These are phyloP conservation scores for Chirona hameri DNA, from an alignment of 2,888 invertebrate genomes.

Conservation along the genomic window DNA sequence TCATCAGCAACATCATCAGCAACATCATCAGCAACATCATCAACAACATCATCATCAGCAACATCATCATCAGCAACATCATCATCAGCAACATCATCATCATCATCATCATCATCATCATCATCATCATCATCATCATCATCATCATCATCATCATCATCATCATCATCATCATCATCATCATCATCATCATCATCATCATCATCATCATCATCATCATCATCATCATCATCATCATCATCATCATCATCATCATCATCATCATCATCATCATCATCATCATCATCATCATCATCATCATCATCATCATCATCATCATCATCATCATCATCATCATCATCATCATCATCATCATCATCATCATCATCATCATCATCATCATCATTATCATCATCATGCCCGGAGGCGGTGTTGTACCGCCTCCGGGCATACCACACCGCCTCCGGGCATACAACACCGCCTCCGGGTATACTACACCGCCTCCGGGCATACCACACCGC, in stretches of 20 bases:
- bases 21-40: too few relatives aligned
- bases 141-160: constrained; percentile 22
- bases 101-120: too few relatives aligned
- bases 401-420: background rate
- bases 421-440: too few relatives aligned
- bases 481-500: too few relatives aligned
- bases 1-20: too few relatives aligned
- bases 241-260: constrained; percentile 22
- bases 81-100: too few relatives aligned
- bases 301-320: too few relatives aligned
- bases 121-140: constrained; percentile 22
- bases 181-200: constrained; percentile 22
- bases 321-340: background rate
- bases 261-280: constrained; percentile 22
- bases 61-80: too few relatives aligned
- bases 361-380: constrained; percentile 22
- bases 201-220: constrained; percentile 22
- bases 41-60: too few relatives aligned
- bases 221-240: constrained; percentile 22
- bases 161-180: constrained; percentile 22
- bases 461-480: too few relatives aligned
- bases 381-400: constrained; percentile 4
- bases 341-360: constrained; percentile 22
- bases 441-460: too few relatives aligned
- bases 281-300: constrained; percentile 22